Conservation (phyloP, 2,888 invertebrate species). For the Amiota communis region DNA sequence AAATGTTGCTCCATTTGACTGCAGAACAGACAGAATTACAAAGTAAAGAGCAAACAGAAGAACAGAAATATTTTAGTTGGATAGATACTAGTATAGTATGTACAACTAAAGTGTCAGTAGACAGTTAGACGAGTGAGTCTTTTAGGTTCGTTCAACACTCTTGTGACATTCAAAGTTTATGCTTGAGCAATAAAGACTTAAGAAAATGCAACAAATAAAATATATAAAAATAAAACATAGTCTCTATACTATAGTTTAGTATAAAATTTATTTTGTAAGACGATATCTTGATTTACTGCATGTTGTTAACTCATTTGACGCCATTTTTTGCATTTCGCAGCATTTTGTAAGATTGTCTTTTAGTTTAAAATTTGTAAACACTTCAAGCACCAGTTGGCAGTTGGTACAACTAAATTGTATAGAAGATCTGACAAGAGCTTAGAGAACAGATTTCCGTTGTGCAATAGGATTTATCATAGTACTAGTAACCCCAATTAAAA, state of each 20-base stretch:
- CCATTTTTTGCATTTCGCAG: conserved; percentile 2
- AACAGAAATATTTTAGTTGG: not conserved
- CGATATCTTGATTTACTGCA: conserved; percentile 16
- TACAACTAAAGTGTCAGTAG: too few relatives aligned
- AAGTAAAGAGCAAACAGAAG: not conserved
- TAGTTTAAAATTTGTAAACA: conserved; percentile 11
- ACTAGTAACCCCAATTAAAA: not conserved
- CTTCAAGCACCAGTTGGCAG: conserved; percentile 28
- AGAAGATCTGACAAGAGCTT: too few relatives aligned
- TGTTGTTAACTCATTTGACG: not conserved
- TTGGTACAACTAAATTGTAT: conserved; percentile 8
- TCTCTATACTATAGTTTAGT: conserved; percentile 15
- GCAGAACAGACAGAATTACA: not conserved
- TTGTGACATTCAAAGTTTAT: conserved; percentile 29
- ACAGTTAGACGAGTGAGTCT: too few relatives aligned
- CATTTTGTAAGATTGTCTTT: conserved; percentile 14
- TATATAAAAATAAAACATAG: conserved; percentile 10
- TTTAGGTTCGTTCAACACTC: not conserved
- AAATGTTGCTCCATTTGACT: conserved; percentile 4
- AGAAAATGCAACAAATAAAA: too few relatives aligned
- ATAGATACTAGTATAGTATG: too few relatives aligned
- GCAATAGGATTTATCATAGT: not conserved
- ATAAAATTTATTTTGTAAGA: conserved; percentile 23
- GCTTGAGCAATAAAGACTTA: conserved; percentile 13
- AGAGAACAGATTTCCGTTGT: not conserved